Percentiles rank a stretch among this genome's conserved stretches.
Evolutionary conservation across 2,113 vertebrate genomes (phyloP).

Genomic region (Serinus canaria): DNA sequence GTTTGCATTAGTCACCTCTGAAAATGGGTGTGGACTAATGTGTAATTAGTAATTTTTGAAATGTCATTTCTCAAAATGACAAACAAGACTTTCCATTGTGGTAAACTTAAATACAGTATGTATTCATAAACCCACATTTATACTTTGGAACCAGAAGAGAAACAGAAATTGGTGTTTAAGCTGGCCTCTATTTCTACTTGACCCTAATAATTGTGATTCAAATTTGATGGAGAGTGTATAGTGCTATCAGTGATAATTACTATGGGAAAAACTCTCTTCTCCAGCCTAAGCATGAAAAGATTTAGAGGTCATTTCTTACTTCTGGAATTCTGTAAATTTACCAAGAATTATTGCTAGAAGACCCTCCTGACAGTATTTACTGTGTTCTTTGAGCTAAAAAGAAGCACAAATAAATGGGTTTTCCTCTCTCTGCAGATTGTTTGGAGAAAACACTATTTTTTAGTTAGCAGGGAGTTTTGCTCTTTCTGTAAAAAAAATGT

Average conservation of each 20-base stretch:
- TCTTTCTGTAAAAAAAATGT: not conserved
- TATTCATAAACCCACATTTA: conserved; percentile 38
- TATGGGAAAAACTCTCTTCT: not conserved
- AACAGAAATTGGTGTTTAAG: not conserved
- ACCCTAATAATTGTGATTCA: not conserved
- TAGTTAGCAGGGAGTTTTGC: not conserved
- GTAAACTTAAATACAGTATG: conserved; percentile 27
- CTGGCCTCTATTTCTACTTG: not conserved
- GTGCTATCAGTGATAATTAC: not conserved
- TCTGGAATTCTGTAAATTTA: not conserved
- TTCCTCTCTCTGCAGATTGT: not conserved
- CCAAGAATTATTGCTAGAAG: not conserved
- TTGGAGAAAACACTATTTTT: not conserved
- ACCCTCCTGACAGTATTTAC: not conserved
- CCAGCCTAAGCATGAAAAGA: not conserved
- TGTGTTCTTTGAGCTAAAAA: not conserved
- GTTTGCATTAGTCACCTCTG: conserved; percentile 46
- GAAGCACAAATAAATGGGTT: not conserved
- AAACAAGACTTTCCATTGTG: not conserved
- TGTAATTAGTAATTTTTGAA: conserved; percentile 60
- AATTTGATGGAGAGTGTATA: not conserved
- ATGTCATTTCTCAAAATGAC: conserved; percentile 35
- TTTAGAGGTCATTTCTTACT: not conserved
- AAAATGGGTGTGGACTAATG: conserved; percentile 58
- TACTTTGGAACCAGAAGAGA: not conserved